Percentiles rank a stretch among this genome's conserved stretches.
Evolutionary conservation across 2,113 vertebrate genomes (phyloP).

Genomic region (Oreochromis aureus): DNA sequence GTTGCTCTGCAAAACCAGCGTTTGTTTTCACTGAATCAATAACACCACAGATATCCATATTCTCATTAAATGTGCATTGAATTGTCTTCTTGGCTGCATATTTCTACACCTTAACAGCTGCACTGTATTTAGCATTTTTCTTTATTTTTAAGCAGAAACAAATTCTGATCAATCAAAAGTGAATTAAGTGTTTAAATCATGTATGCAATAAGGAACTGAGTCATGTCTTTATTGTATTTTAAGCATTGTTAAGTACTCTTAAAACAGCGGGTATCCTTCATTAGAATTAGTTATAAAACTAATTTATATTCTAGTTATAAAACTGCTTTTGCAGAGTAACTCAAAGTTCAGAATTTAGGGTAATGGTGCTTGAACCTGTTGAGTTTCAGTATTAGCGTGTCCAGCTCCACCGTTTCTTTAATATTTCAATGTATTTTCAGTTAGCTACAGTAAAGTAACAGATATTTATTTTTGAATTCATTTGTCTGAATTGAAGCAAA

Average conservation of each 20-base stretch:
- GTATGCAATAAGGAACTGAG: not conserved
- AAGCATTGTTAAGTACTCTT: not conserved
- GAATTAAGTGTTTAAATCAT: not conserved
- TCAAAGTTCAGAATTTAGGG: not conserved
- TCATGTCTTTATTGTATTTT: not conserved
- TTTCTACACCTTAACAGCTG: not conserved
- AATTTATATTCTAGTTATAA: not conserved
- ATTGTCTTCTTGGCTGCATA: not conserved
- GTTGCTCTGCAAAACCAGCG: not conserved
- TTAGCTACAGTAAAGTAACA: not conserved
- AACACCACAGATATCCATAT: not conserved
- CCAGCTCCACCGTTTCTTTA: not conserved
- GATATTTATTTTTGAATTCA: slow-evolving; percentile 60
- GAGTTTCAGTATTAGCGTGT: not conserved
- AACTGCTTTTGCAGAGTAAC: not conserved
- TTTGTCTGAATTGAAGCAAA: slow-evolving; percentile 19
- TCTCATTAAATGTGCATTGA: not conserved
- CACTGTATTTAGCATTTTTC: not conserved
- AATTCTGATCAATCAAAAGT: not conserved
- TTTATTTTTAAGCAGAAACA: not conserved
- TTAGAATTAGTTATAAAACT: not conserved
- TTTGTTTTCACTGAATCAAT: not conserved
- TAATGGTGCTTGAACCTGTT: not conserved
- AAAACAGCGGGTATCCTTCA: not conserved
- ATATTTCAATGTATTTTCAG: not conserved